Evolutionary conservation across 2,113 vertebrate genomes (phyloP).

Genomic region (Castor canadensis): DNA sequence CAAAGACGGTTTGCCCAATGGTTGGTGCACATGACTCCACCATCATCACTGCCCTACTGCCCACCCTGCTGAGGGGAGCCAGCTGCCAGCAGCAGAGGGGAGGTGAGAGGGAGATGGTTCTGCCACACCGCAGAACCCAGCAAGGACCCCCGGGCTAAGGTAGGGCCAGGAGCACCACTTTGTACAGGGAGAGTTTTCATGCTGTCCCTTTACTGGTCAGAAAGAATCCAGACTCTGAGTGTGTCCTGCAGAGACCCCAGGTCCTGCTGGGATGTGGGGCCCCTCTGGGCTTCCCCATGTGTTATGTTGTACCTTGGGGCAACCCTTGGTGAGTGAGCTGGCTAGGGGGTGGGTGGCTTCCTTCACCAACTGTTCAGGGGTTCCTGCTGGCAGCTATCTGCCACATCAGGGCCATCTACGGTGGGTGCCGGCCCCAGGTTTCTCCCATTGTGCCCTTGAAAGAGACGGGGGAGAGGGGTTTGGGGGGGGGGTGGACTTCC

Average conservation of each 20-base stretch:
- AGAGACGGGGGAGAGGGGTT: fast-evolving
- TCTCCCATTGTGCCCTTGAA: fast-evolving
- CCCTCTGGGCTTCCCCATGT: fast-evolving
- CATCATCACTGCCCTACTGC: no score
- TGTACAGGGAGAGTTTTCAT: background rate
- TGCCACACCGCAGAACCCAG: no score
- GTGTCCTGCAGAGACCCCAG: background rate
- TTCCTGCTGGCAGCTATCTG: fast-evolving
- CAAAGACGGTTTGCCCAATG: background rate
- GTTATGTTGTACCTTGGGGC: fast-evolving
- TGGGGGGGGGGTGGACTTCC: background rate
- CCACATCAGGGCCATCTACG: fast-evolving
- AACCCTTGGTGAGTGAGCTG: background rate
- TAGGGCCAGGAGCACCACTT: fast-evolving
- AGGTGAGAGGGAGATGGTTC: no score
- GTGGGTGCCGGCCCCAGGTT: background rate
- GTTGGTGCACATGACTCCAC: fast-evolving
- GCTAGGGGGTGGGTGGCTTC: background rate
- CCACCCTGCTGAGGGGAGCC: background rate
- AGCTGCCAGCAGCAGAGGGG: background rate
- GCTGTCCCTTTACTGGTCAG: background rate
- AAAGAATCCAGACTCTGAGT: fast-evolving
- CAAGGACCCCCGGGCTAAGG: fast-evolving
- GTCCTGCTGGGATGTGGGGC: background rate
- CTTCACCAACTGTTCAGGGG: fast-evolving